A percentile compares a stretch with the other conserved stretches of the same genome.
phyloP scores from a whole-genome alignment of 2,113 vertebrate species.

The Mesitornis unicolor region DNA sequence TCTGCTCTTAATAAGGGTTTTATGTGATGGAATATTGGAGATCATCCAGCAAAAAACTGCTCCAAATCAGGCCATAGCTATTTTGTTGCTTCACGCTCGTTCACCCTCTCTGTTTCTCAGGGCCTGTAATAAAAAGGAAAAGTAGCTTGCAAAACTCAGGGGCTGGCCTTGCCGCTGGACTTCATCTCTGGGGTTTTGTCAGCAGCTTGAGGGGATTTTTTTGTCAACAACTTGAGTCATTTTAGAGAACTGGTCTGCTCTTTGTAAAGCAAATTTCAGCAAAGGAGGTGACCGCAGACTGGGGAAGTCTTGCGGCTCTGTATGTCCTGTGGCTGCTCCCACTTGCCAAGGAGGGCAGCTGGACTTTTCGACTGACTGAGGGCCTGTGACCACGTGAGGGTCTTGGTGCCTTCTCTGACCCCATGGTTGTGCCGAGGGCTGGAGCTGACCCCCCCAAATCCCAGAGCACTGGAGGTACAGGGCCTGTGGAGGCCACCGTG shows the following conservation, averaged over 20 bases:
- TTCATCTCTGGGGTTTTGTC: background rate
- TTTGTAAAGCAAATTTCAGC: background rate
- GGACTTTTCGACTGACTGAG: background rate
- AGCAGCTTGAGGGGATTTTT: background rate
- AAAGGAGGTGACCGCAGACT: background rate
- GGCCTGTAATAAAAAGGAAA: background rate
- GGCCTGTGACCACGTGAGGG: accelerated
- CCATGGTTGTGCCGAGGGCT: background rate
- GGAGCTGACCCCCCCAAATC: background rate
- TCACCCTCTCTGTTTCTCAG: background rate
- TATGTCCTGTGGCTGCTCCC: background rate
- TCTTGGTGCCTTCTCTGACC: background rate
- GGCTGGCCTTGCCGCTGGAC: background rate
- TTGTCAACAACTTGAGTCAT: background rate
- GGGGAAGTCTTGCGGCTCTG: accelerated
- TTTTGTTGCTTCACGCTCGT: background rate
- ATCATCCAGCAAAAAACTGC: background rate
- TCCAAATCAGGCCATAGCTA: background rate
- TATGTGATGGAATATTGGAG: conserved; percentile 10
- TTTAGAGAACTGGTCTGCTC: background rate
- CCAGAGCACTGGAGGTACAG: background rate
- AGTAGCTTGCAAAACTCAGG: background rate
- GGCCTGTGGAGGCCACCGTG: background rate
- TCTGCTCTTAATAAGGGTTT: background rate
- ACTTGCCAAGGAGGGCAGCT: background rate